These are phyloP conservation scores for Caenorhabditis imperialis DNA, from an alignment of 2,888 invertebrate genomes.

Conservation along the genomic window DNA sequence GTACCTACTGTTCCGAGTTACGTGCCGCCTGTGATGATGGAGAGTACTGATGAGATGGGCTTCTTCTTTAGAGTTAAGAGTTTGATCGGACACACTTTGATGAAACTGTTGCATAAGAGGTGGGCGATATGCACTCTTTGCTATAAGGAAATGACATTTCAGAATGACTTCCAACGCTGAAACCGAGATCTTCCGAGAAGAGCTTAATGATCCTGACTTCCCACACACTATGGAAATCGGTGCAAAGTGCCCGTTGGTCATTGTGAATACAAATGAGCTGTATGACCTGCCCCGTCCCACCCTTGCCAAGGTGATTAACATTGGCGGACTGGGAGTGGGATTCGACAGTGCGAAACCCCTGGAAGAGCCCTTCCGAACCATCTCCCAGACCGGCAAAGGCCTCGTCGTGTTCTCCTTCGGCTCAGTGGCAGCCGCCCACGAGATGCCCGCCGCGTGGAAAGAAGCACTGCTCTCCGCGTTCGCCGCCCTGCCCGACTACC, in stretches of 20 bases:
- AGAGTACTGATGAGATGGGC: constrained; percentile 63
- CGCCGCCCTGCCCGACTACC: constrained; percentile 62
- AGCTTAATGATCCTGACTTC: constrained; percentile 64
- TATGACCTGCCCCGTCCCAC: constrained; percentile 69
- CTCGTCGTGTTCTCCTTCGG: constrained; percentile 69
- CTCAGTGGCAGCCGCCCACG: constrained; percentile 60
- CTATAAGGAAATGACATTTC: constrained; percentile 10
- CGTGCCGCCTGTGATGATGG: constrained; percentile 66
- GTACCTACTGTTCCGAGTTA: constrained; percentile 69
- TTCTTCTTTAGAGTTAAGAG: constrained; percentile 66
- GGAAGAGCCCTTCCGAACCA: constrained; percentile 54
- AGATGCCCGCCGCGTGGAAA: constrained; percentile 61
- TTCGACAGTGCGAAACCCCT: constrained; percentile 62
- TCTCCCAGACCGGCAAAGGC: constrained; percentile 61
- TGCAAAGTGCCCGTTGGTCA: constrained; percentile 58
- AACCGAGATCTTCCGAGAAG: constrained; percentile 64
- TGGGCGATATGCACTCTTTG: neutral
- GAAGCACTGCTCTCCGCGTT: constrained; percentile 56
- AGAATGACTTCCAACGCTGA: constrained; percentile 53
- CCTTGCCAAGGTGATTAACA: constrained; percentile 69
- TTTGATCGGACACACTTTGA: constrained; percentile 62
- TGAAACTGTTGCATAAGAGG: constrained; percentile 14
- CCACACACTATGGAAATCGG: constrained; percentile 65
- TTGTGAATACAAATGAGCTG: constrained; percentile 69
- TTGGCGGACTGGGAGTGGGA: constrained; percentile 73